A percentile compares a stretch with the other conserved stretches of the same genome.
These are phyloP conservation scores for Prionailurus bengalensis DNA, from an alignment of 2,113 vertebrate genomes.

Conservation along the genomic window DNA sequence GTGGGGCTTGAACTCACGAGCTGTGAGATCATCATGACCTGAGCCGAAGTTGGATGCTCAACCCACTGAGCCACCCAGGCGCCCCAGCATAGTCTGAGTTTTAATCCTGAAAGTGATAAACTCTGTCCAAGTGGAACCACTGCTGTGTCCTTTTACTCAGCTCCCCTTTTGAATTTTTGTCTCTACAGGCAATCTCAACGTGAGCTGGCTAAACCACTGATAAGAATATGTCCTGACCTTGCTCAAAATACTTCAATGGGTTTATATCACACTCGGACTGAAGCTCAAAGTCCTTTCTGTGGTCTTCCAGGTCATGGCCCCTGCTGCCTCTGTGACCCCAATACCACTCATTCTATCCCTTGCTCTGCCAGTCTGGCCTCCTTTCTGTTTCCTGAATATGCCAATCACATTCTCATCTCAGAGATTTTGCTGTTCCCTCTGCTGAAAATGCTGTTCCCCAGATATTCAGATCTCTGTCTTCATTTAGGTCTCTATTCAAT, in stretches of 20 bases:
- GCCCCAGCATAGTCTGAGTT: not conserved
- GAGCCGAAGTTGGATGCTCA: no score
- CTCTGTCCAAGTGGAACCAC: not conserved
- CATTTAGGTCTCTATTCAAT: not conserved
- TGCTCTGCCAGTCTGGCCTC: not conserved
- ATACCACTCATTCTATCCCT: not conserved
- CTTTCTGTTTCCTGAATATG: not conserved
- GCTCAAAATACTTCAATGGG: not conserved
- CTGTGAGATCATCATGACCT: no score
- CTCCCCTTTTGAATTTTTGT: not conserved
- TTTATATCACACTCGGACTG: not conserved
- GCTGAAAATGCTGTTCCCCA: not conserved
- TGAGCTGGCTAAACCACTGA: not conserved
- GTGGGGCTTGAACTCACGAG: no score
- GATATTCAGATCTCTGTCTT: not conserved
- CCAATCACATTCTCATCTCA: not conserved
- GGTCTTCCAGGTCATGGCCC: not conserved
- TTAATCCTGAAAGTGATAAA: conserved; percentile 27
- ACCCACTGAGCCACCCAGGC: no score
- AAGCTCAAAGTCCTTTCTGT: not conserved
- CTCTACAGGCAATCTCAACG: not conserved
- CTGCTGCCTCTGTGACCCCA: not conserved
- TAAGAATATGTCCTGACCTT: not conserved
- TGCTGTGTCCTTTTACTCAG: not conserved
- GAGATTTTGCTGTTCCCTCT: not conserved